Conservation (phyloP, 2,113 vertebrate species). For the Centrocercus urophasianus region DNA sequence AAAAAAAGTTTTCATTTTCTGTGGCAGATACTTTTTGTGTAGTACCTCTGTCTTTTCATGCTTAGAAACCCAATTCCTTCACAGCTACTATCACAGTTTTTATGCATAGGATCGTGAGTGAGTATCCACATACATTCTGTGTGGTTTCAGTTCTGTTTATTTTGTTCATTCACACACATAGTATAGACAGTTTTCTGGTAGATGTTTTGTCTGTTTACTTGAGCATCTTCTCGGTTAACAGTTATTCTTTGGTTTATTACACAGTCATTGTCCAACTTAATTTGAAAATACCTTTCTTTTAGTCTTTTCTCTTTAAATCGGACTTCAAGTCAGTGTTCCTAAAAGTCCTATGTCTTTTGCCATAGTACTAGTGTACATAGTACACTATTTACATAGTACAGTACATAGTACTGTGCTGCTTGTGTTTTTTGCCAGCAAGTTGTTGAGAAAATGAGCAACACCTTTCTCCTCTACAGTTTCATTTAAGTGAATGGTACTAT, state of each 20-base stretch:
- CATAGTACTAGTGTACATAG: not conserved
- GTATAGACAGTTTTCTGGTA: constrained; percentile 17
- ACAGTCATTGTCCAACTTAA: not conserved
- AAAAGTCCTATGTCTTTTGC: not conserved
- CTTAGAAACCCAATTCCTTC: not conserved
- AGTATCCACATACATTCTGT: constrained; percentile 2
- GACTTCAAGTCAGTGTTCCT: not conserved
- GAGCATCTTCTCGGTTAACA: not conserved
- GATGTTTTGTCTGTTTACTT: not conserved
- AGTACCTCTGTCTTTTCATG: constrained; percentile 32
- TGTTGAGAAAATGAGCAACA: not conserved
- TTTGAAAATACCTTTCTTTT: not conserved
- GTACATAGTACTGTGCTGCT: not conserved
- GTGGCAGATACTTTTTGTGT: not conserved
- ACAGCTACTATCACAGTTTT: constrained; percentile 31
- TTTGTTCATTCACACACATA: not conserved
- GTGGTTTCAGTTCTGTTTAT: constrained; percentile 20
- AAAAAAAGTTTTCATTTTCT: constrained; percentile 26
- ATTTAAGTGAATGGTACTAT: not conserved
- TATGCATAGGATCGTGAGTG: not conserved
- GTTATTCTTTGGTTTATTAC: not conserved
- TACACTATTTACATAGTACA: too few species aligned
- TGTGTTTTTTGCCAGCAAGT: not conserved
- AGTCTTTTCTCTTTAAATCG: not conserved
- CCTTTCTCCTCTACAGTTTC: not conserved